Evolutionary conservation across 2,888 invertebrate genomes (phyloP).

Genomic region (Griposia aprilina): DNA sequence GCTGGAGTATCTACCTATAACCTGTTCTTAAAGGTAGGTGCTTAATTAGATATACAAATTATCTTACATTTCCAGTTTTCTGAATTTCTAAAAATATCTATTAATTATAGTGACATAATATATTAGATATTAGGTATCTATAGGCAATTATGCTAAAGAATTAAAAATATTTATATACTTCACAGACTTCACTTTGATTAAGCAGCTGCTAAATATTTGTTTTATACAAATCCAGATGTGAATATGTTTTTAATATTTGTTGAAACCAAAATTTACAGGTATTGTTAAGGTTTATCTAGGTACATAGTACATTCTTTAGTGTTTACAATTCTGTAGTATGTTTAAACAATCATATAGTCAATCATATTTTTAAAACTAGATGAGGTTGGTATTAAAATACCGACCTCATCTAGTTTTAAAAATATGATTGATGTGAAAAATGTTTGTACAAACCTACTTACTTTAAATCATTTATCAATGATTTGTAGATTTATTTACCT

Average conservation of each 20-base stretch:
- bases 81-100: neutral
- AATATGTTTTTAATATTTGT: neutral
- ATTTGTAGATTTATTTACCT: neutral
- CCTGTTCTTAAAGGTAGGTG: neutral
- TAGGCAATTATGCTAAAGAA: neutral
- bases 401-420: too few species aligned
- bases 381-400: too few species aligned
- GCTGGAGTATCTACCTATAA: conserved; percentile 8
- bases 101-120: too few species aligned
- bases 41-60: neutral
- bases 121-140: neutral
- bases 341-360: too few species aligned
- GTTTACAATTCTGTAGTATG: neutral
- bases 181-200: neutral
- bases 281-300: conserved; percentile 5
- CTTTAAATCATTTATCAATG: too few species aligned
- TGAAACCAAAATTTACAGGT: neutral
- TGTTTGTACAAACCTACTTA: too few species aligned
- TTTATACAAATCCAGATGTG: neutral
- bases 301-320: neutral
- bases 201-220: neutral
- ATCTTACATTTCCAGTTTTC: neutral
- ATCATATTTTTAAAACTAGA: too few species aligned
- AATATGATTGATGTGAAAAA: too few species aligned
- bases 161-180: neutral